phyloP scores from a whole-genome alignment of 2,113 vertebrate genomes.

The Lepidothrix coronata region DNA sequence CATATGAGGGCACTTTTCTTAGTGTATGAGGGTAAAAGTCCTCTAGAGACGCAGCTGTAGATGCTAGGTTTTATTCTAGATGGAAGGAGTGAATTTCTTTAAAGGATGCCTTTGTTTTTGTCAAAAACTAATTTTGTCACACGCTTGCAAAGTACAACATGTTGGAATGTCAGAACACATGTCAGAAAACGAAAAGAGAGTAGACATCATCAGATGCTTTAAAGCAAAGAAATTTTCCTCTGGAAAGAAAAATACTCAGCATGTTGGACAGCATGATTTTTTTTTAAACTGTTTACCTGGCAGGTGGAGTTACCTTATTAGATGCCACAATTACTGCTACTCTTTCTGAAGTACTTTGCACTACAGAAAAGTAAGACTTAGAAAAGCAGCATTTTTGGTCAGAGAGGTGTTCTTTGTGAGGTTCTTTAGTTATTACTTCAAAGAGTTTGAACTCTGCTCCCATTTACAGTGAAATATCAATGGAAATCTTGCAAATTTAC shows the following conservation, averaged over 20 bases:
- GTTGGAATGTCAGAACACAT: not conserved
- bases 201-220: not conserved
- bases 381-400: not conserved
- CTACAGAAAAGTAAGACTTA: not conserved
- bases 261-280: not conserved
- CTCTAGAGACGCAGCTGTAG: not conserved
- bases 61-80: not conserved
- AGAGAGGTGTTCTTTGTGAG: not conserved
- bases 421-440: not conserved
- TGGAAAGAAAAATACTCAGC: not conserved
- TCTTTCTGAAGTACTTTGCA: not conserved
- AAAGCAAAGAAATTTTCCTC: not conserved
- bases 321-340: not conserved
- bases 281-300: not conserved
- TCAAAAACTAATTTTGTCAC: not conserved
- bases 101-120: not conserved
- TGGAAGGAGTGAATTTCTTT: not conserved
- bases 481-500: not conserved
- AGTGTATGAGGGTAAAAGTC: not conserved
- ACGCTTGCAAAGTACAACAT: not conserved
- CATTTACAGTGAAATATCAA: not conserved
- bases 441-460: not conserved
- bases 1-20: not conserved
- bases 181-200: not conserved
- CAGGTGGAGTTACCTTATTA: not conserved